Conservation (phyloP, 2,113 vertebrate genomes). For the Delphinapterus leucas region DNA sequence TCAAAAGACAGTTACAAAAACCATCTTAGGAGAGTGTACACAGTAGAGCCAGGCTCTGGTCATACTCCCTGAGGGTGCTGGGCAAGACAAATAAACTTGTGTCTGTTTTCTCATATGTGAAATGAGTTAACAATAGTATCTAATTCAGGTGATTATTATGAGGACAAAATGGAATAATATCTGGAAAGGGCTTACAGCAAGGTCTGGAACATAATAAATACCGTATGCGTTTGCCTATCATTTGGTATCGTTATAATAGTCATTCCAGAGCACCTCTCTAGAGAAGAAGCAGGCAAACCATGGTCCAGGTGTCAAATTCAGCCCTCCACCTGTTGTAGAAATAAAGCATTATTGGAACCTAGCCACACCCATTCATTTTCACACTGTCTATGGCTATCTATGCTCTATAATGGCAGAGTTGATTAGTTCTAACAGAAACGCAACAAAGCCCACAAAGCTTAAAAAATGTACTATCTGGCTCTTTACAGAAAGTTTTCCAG, state of each 20-base stretch:
- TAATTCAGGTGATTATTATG: background rate
- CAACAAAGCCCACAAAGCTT: background rate
- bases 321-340: background rate
- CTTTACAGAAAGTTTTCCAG: background rate
- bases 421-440: background rate
- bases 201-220: background rate
- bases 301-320: background rate
- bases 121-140: background rate
- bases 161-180: background rate
- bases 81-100: background rate
- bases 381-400: background rate
- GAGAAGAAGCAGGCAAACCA: background rate
- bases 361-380: background rate
- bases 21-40: background rate
- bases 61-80: fast-evolving
- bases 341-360: background rate
- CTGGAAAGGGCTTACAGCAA: background rate
- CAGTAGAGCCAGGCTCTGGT: background rate
- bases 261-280: background rate
- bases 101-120: background rate
- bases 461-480: background rate
- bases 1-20: background rate
- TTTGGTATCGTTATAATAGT: background rate
- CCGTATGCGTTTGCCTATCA: background rate
- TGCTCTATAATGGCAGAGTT: background rate